A percentile compares a stretch with the other conserved stretches of the same genome.
phyloP scores from a whole-genome alignment of 2,888 invertebrate species.

The Chymomyza fuscimana region DNA sequence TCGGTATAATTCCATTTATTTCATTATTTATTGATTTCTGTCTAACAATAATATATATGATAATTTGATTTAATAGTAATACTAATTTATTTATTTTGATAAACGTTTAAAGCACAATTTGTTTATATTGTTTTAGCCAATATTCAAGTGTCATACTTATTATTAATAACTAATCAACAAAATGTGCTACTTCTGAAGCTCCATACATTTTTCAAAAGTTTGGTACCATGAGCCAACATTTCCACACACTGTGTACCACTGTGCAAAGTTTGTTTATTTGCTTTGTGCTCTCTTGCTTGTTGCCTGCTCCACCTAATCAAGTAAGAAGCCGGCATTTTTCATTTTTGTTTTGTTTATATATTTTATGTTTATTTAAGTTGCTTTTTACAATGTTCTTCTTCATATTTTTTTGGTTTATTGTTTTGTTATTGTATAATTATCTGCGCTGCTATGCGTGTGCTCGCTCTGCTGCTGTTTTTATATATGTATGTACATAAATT shows the following conservation, averaged over 20 bases:
- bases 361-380: conserved; percentile 48
- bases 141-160: no score
- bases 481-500: not conserved
- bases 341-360: conserved; percentile 24
- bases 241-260: conserved; percentile 36
- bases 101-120: no score
- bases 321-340: conserved; percentile 56
- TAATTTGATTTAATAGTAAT: no score
- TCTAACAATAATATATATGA: no score
- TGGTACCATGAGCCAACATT: no score
- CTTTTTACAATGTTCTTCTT: conserved; percentile 15
- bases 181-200: no score
- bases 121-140: no score
- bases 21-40: no score
- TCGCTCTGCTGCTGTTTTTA: conserved; percentile 12
- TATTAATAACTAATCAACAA: no score
- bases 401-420: conserved; percentile 24
- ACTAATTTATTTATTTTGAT: no score
- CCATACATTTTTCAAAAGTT: no score
- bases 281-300: conserved; percentile 6
- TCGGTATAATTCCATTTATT: no score
- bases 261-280: conserved; percentile 13
- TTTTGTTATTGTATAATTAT: conserved; percentile 27
- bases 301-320: conserved; percentile 31
- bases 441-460: conserved; percentile 17